phyloP scores from a whole-genome alignment of 2,797 vertebrate species.

The Rhyacichthys aspro region DNA sequence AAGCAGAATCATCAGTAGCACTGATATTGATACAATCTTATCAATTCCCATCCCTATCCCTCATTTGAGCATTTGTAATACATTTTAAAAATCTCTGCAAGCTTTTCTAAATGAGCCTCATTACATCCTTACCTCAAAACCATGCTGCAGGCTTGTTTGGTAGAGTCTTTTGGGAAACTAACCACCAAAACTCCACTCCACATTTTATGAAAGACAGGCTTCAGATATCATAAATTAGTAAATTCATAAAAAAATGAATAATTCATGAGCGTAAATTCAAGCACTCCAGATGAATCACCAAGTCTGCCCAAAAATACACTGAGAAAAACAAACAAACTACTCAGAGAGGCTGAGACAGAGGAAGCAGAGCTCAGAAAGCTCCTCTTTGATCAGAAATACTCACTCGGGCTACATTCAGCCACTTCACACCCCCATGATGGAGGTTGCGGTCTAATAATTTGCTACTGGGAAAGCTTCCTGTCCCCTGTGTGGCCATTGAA shows the following conservation, averaged over 20 bases:
- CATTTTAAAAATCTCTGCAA: conserved; percentile 14
- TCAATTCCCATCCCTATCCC: too few relatives aligned
- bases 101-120: conserved; percentile 14
- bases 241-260: conserved; percentile 51
- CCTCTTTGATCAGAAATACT: conserved; percentile 54
- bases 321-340: conserved; percentile 47
- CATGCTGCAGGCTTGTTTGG: conserved; percentile 26
- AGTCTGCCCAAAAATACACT: conserved; percentile 35
- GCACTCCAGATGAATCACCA: conserved; percentile 51
- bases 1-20: too few relatives aligned
- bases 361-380: conserved; percentile 39
- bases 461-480: conserved; percentile 39
- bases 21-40: too few relatives aligned
- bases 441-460: conserved; percentile 61
- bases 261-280: conserved; percentile 45
- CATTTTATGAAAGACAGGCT: conserved; percentile 34
- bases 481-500: conserved; percentile 52
- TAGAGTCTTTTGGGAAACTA: conserved; percentile 42
- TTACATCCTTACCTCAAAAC: conserved; percentile 35
- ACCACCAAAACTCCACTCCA: conserved; percentile 22
- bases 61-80: too few relatives aligned
- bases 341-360: conserved; percentile 31
- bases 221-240: conserved; percentile 41
- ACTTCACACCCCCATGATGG: conserved; percentile 52
- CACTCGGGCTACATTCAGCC: conserved; percentile 35